These are phyloP conservation scores for Telmatherina bonti DNA, from an alignment of 2,797 vertebrate species.

Conservation along the genomic window DNA sequence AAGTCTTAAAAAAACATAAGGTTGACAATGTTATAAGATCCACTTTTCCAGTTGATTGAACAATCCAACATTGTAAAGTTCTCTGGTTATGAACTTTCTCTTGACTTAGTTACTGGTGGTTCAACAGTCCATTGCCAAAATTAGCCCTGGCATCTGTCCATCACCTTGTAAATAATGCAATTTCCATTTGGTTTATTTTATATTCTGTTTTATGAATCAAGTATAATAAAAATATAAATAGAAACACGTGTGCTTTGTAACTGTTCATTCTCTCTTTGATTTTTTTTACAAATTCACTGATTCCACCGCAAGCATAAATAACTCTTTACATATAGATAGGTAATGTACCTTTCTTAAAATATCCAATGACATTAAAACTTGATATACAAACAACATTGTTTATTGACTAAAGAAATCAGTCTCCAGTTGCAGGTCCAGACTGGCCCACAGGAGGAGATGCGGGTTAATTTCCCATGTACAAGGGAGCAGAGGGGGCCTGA, in stretches of 20 bases:
- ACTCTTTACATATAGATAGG: background rate
- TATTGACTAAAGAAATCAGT: background rate
- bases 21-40: background rate
- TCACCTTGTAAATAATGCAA: constrained; percentile 57
- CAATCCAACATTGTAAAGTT: background rate
- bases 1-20: constrained; percentile 3
- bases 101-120: background rate
- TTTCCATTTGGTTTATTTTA: constrained; percentile 23
- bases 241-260: background rate
- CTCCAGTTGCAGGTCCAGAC: too few relatives aligned
- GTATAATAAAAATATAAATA: constrained; percentile 43
- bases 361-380: background rate
- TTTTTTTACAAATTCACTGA: background rate
- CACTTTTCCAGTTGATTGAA: background rate
- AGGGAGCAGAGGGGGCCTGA: too few relatives aligned
- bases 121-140: constrained; percentile 2
- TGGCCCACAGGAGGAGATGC: too few relatives aligned
- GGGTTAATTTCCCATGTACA: too few relatives aligned
- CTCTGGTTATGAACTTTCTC: background rate
- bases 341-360: too few relatives aligned
- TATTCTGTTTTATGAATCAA: constrained; percentile 26
- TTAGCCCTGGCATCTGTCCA: background rate
- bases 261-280: background rate
- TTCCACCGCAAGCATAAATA: background rate
- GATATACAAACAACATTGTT: background rate